Percentiles rank a stretch among this genome's conserved stretches.
These are phyloP conservation scores for Graphium colonna DNA, from an alignment of 2,888 invertebrate species.

Conservation along the genomic window DNA sequence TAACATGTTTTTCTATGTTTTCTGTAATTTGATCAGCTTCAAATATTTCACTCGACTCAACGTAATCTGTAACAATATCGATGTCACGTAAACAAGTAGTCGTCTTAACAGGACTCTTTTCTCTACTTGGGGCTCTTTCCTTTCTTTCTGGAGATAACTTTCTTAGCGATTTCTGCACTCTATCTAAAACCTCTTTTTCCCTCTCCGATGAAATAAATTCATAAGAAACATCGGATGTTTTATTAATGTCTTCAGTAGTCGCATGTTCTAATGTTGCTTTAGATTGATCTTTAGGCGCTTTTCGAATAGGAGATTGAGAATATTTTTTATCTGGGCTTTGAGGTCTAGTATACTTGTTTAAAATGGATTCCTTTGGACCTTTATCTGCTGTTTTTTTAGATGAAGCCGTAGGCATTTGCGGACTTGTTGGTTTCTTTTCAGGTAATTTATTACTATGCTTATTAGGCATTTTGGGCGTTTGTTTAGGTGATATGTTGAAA, in stretches of 20 bases:
- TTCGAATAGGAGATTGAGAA: constrained; percentile 27
- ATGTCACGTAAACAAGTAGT: constrained; percentile 50
- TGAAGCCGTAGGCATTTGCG: neutral
- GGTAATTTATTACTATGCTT: constrained; percentile 1
- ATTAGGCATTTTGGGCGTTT: constrained; percentile 9
- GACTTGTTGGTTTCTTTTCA: neutral
- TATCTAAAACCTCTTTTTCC: constrained; percentile 61
- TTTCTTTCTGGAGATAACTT: constrained; percentile 64
- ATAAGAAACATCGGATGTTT: constrained; percentile 27
- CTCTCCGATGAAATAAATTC: constrained; percentile 57
- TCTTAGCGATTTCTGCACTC: constrained; percentile 60
- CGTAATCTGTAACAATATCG: constrained; percentile 36
- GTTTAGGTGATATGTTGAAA: constrained; percentile 8
- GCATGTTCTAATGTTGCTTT: constrained; percentile 13
- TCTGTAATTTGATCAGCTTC: constrained; percentile 25
- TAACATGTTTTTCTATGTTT: constrained; percentile 25
- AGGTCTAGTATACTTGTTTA: constrained; percentile 11
- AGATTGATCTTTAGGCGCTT: constrained; percentile 24
- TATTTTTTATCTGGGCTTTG: constrained; percentile 26
- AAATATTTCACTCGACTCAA: constrained; percentile 26
- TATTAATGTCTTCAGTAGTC: constrained; percentile 6
- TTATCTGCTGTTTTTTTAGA: constrained; percentile 10
- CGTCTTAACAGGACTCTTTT: constrained; percentile 48
- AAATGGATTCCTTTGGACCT: constrained; percentile 12
- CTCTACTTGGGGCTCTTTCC: constrained; percentile 49